A percentile compares a stretch with the other conserved stretches of the same genome.
Conservation (phyloP, 2,888 invertebrate species). For the Atethmia centrago region DNA sequence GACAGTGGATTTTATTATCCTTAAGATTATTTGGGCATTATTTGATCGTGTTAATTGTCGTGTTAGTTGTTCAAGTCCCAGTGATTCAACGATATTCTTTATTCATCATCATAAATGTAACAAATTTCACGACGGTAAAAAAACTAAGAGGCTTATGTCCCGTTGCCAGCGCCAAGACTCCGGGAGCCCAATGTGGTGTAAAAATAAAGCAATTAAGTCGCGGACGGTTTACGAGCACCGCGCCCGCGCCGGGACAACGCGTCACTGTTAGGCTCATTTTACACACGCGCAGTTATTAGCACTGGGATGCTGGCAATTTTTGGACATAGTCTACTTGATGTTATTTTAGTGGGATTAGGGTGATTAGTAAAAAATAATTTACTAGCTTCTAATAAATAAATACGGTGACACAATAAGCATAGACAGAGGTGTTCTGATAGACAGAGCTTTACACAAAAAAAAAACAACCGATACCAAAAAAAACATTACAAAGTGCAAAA, state of each 20-base stretch:
- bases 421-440: not conserved
- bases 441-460: too few relatives aligned
- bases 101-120: conserved; percentile 22
- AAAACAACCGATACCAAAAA: too few relatives aligned
- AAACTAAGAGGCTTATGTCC: conserved; percentile 44
- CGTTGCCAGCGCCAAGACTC: conserved; percentile 64
- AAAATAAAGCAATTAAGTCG: conserved; percentile 64
- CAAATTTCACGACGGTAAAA: conserved; percentile 24
- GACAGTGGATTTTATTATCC: not conserved
- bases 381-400: not conserved
- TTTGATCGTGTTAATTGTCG: not conserved
- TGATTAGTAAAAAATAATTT: not conserved
- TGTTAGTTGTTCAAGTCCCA: not conserved
- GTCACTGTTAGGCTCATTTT: conserved; percentile 22
- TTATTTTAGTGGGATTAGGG: not conserved
- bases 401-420: not conserved
- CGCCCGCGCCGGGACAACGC: not conserved
- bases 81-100: not conserved
- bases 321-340: not conserved
- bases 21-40: not conserved
- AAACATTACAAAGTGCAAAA: too few relatives aligned
- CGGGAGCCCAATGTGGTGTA: conserved; percentile 54
- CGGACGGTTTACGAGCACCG: conserved; percentile 42
- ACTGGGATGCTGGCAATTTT: not conserved
- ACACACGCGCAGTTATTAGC: conserved; percentile 1